Percentiles rank a stretch among this genome's conserved stretches.
Evolutionary conservation across 2,888 invertebrate species (phyloP).

Genomic region (Amiota mariae): DNA sequence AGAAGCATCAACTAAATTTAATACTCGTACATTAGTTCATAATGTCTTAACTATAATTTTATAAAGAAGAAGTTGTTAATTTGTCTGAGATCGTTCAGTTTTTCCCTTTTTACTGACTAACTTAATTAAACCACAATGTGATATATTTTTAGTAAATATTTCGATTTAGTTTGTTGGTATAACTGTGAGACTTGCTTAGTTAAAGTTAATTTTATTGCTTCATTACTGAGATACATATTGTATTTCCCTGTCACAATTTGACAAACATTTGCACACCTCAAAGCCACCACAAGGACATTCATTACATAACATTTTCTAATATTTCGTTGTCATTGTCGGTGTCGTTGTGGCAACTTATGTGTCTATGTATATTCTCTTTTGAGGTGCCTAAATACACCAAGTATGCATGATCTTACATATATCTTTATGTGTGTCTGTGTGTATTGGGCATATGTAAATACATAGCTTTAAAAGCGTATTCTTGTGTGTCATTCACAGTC

Average conservation of each 20-base stretch:
- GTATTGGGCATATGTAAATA: conserved; percentile 20
- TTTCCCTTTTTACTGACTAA: too few species aligned
- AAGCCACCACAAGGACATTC: conserved; percentile 14
- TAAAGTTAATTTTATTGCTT: conserved; percentile 5
- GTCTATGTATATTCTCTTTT: neutral
- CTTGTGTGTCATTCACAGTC: neutral
- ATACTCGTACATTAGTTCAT: too few species aligned
- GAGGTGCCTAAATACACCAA: neutral
- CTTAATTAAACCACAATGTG: too few species aligned
- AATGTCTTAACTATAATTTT: too few species aligned
- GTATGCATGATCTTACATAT: neutral
- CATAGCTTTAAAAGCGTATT: neutral
- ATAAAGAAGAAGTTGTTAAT: too few species aligned
- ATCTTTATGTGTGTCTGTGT: neutral
- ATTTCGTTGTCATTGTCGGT: neutral
- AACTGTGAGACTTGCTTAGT: neutral
- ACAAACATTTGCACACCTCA: conserved; percentile 23
- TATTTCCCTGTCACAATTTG: conserved; percentile 24
- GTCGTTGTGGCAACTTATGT: neutral
- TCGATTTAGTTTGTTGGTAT: too few species aligned
- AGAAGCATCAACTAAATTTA: too few species aligned
- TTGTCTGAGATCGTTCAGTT: too few species aligned
- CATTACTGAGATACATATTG: neutral
- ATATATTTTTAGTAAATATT: too few species aligned
- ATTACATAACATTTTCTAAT: conserved; percentile 13